Conservation (phyloP, 2,797 vertebrate genomes). For the Linurgus olivaceus region DNA sequence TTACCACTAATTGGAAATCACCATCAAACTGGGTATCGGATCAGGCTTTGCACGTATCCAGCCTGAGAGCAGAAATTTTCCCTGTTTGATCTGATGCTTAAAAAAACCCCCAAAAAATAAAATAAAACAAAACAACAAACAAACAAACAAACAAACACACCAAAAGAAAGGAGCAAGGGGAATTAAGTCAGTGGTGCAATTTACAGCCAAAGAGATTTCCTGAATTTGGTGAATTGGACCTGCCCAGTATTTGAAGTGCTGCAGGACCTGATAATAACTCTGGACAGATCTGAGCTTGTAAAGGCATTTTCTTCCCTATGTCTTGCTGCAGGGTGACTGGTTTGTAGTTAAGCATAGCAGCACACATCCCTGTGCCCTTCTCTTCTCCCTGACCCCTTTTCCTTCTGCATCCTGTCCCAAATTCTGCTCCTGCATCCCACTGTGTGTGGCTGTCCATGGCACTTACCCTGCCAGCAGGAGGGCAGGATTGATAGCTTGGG, state of each 20-base stretch:
- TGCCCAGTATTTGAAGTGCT: not conserved
- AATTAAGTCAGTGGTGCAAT: not conserved
- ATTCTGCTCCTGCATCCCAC: not conserved
- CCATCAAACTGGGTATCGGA: slow-evolving; percentile 29
- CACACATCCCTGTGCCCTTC: not conserved
- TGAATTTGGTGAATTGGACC: not conserved
- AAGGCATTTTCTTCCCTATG: not conserved
- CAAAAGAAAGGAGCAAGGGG: not conserved
- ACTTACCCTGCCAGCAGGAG: not conserved
- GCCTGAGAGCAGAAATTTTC: slow-evolving; percentile 33
- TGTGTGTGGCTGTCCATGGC: not conserved
- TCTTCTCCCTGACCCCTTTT: not conserved
- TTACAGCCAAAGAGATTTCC: not conserved
- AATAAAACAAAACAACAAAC: not conserved
- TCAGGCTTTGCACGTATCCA: not conserved
- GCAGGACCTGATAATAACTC: not conserved
- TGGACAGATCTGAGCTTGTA: not conserved
- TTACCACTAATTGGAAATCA: slow-evolving; percentile 62
- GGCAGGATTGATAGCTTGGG: not conserved
- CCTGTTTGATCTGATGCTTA: not conserved
- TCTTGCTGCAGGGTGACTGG: not conserved
- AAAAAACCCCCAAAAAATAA: not conserved
- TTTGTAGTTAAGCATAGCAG: not conserved
- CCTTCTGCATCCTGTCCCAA: not conserved
- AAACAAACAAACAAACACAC: not conserved